A percentile compares a stretch with the other conserved stretches of the same genome.
Evolutionary conservation across 2,888 invertebrate genomes (phyloP).

Genomic region (Lasioglossum vierecki): DNA sequence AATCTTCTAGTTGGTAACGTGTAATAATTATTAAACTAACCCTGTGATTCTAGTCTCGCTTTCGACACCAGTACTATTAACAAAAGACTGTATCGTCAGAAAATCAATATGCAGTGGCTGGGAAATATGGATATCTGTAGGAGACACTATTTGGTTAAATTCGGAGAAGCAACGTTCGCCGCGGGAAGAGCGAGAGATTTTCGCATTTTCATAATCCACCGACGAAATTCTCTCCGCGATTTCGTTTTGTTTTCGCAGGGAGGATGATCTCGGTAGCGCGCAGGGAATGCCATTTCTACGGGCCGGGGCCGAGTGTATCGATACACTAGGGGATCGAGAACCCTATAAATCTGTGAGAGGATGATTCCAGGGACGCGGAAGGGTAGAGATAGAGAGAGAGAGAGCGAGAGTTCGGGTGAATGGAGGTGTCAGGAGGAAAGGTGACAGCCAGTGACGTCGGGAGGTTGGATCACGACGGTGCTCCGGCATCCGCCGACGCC

Average conservation of each 20-base stretch:
- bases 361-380: not conserved
- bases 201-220: conserved; percentile 6
- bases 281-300: not conserved
- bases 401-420: conserved; percentile 38
- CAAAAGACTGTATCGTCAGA: not conserved
- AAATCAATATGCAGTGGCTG: not conserved
- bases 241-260: conserved; percentile 16
- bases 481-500: conserved; percentile 39
- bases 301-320: conserved; percentile 24
- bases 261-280: not conserved
- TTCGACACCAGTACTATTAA: no score
- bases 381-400: conserved; percentile 16
- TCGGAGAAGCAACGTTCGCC: not conserved
- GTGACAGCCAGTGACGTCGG: conserved; percentile 44
- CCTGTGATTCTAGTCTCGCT: no score
- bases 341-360: conserved; percentile 40
- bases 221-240: conserved; percentile 1
- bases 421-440: conserved; percentile 40
- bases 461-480: conserved; percentile 31
- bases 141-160: not conserved
- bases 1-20: not conserved
- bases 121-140: not conserved
- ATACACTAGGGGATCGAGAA: conserved; percentile 17
- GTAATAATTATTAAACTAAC: not conserved
- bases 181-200: not conserved